Evolutionary conservation across 2,797 vertebrate genomes (phyloP).

Genomic region (Enoplosus armatus): DNA sequence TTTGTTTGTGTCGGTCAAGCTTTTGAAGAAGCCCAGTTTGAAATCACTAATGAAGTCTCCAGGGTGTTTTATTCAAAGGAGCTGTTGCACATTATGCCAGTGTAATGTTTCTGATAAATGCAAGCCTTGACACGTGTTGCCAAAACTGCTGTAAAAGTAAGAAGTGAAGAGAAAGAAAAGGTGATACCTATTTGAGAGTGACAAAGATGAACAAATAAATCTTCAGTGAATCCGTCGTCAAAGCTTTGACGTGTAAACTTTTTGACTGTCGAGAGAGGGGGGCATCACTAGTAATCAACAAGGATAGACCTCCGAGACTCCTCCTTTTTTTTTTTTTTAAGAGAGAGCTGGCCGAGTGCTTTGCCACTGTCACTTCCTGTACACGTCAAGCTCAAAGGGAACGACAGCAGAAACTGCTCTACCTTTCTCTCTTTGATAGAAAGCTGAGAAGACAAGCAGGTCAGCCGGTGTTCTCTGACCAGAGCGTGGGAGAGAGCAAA

Average conservation of each 20-base stretch:
- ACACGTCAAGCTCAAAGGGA: slow-evolving; percentile 59
- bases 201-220: neutral
- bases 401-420: slow-evolving; percentile 42
- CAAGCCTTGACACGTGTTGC: neutral
- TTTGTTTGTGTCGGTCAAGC: neutral
- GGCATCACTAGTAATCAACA: slow-evolving; percentile 1
- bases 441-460: slow-evolving; percentile 77
- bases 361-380: slow-evolving; percentile 62
- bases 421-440: slow-evolving; percentile 68
- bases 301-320: slow-evolving; percentile 14
- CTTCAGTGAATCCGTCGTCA: neutral
- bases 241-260: slow-evolving; percentile 1
- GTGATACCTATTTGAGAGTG: too few relatives aligned
- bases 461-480: slow-evolving; percentile 65
- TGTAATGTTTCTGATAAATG: neutral
- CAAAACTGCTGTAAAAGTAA: neutral
- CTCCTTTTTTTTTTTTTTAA: slow-evolving; percentile 6
- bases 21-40: slow-evolving; percentile 7
- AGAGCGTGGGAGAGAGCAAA: slow-evolving; percentile 75
- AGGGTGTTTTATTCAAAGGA: neutral
- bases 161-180: neutral
- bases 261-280: neutral
- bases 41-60: neutral
- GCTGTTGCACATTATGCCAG: neutral
- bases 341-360: slow-evolving; percentile 29